A percentile compares a stretch with the other conserved stretches of the same genome.
These are phyloP conservation scores for Cichlasoma orientale DNA, from an alignment of 2,797 vertebrate species.

Conservation along the genomic window DNA sequence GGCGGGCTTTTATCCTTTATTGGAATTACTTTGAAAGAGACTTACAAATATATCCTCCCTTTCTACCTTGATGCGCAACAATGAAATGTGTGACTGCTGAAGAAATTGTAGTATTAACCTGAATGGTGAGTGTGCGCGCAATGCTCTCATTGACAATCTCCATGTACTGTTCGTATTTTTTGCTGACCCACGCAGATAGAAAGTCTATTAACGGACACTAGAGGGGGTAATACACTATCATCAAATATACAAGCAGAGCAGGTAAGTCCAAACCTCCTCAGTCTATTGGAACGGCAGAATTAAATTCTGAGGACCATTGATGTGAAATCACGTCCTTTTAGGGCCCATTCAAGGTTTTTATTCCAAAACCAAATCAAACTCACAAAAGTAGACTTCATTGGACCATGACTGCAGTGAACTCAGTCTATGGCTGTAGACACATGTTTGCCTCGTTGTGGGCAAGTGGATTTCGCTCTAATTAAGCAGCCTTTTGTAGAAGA, in stretches of 20 bases:
- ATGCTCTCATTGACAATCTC: not conserved
- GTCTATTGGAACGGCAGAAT: not conserved
- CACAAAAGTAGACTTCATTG: not conserved
- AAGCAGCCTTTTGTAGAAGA: not conserved
- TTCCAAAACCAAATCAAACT: not conserved
- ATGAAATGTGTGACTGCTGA: not conserved
- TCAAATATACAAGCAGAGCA: not conserved
- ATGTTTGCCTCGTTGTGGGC: not conserved
- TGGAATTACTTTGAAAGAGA: not conserved
- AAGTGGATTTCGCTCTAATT: not conserved
- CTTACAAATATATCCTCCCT: not conserved
- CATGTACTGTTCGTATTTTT: not conserved
- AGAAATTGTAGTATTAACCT: not conserved
- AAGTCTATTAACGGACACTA: conserved; percentile 13
- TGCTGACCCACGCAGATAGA: not conserved
- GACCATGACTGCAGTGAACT: not conserved
- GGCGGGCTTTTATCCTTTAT: not conserved
- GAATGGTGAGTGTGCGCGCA: no score
- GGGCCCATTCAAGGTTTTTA: not conserved
- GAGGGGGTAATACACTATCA: conserved; percentile 11
- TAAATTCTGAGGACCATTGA: not conserved
- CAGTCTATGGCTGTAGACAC: not conserved
- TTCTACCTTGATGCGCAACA: not conserved
- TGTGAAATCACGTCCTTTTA: not conserved
- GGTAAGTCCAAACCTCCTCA: not conserved